Evolutionary conservation across 37 sponge, comb jelly and placozoan species (phyloP), one percentile per base, ranked within the genome.

Genomic region (Petrosia ficiformis): DNA sequence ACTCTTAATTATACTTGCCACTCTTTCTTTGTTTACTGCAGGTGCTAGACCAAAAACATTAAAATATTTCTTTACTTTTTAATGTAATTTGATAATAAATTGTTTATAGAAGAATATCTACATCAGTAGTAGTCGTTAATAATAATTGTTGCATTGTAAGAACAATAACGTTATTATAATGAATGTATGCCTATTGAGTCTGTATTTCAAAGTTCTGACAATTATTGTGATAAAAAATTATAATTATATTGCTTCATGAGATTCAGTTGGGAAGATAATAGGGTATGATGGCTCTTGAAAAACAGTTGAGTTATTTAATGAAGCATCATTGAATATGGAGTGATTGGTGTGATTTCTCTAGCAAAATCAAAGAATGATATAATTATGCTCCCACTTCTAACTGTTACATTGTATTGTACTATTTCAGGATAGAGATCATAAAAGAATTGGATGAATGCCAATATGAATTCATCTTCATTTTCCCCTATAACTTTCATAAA

Each of bases 371-470:
- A 72, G 52, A 76, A 30, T 19, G 73, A 65, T 29, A 81, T 78
- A 37, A 76, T 41, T 22, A 81, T 81, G 77, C 82, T 87, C 30
- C 82, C 82, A 16, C 69, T 34, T 19, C 38, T 70, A 22, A 80
- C 40, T 0, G 70, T 80, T 30, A 74, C 60, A 65, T 69, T 75
- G 41, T 42, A 61, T 22, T 68, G 58, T 35, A 59, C 70, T 37
- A 70, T 41, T 10, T 24, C 11, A 22, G 65, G 57, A 36, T 80
- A 59, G 73, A 64, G 72, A 40, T 10, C 48, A 0, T 8, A 26
- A 30, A 8, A 6, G 54, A 79, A 59, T 2, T 1, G 33, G 0
- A 44, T 37, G 29, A 86, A 80, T 1, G 4, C 39, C 0, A n/a
- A 26, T 0, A 71, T 87, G 44, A 87, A 87, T 29, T 70, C 42